Conservation (phyloP, 2,888 invertebrate genomes). For the Plagodis dolabraria region DNA sequence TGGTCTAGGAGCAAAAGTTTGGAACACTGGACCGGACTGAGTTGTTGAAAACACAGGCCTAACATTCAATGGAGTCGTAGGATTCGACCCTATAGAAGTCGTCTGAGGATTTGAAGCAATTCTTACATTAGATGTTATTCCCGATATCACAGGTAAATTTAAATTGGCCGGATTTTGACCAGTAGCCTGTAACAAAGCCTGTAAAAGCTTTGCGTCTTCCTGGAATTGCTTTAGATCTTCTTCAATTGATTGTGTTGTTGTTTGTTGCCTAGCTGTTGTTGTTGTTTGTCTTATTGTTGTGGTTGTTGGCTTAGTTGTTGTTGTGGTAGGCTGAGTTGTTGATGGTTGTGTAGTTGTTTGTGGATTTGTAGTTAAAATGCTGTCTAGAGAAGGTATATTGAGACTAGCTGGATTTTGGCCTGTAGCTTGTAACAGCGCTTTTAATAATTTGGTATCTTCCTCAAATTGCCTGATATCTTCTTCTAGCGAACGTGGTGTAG, state of each 20-base stretch:
- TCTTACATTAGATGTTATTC: slow-evolving; percentile 74
- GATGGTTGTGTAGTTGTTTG: slow-evolving; percentile 36
- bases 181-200: slow-evolving; percentile 74
- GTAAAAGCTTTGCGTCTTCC: slow-evolving; percentile 73
- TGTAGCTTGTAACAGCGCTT: slow-evolving; percentile 74
- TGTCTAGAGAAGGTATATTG: slow-evolving; percentile 67
- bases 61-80: slow-evolving; percentile 67
- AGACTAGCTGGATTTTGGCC: slow-evolving; percentile 71
- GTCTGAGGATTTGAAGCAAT: slow-evolving; percentile 72
- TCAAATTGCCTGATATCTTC: slow-evolving; percentile 77
- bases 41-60: slow-evolving; percentile 69
- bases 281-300: slow-evolving; percentile 40
- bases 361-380: slow-evolving; percentile 51
- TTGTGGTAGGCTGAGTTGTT: slow-evolving; percentile 42
- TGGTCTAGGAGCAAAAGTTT: slow-evolving; percentile 60
- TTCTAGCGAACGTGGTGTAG: slow-evolving; percentile 69
- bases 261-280: slow-evolving; percentile 48
- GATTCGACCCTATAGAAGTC: slow-evolving; percentile 66
- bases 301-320: slow-evolving; percentile 40
- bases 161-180: slow-evolving; percentile 59
- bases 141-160: slow-evolving; percentile 67
- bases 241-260: slow-evolving; percentile 56
- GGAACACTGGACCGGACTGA: slow-evolving; percentile 50
- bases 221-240: slow-evolving; percentile 70
- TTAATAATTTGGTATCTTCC: slow-evolving; percentile 75